phyloP scores from a whole-genome alignment of 2,113 vertebrate genomes.

The Poeciliopsis retropinna region DNA sequence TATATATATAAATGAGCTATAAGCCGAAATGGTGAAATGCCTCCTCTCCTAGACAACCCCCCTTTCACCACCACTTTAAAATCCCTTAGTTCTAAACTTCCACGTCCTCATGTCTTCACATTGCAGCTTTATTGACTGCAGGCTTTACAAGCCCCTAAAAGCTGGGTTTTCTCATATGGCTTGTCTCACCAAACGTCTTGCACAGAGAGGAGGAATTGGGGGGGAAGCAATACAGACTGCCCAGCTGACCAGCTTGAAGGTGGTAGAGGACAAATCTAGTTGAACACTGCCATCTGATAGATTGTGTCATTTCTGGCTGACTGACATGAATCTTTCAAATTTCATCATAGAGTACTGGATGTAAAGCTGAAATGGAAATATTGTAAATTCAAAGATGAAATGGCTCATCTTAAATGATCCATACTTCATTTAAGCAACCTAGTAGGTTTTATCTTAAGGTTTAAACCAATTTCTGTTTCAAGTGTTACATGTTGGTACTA shows the following conservation, averaged over 20 bases:
- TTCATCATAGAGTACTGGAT: not conserved
- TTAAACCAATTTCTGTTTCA: not conserved
- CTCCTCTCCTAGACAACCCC: slow-evolving; percentile 38
- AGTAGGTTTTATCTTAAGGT: not conserved
- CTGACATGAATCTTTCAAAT: slow-evolving; percentile 28
- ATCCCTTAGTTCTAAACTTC: slow-evolving; percentile 47
- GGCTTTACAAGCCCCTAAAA: slow-evolving; percentile 35
- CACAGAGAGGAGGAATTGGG: slow-evolving; percentile 10
- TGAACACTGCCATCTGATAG: slow-evolving; percentile 24
- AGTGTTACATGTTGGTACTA: not conserved
- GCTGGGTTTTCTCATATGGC: slow-evolving; percentile 39
- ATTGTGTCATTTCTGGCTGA: slow-evolving; percentile 6
- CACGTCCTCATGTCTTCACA: slow-evolving; percentile 54
- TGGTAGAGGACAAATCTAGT: slow-evolving; percentile 42
- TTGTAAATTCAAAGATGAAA: not conserved
- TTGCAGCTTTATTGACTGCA: slow-evolving; percentile 56
- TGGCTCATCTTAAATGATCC: not conserved
- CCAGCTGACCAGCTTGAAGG: slow-evolving; percentile 29
- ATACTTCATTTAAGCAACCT: not conserved
- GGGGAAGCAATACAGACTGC: slow-evolving; percentile 8
- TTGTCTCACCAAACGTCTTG: slow-evolving; percentile 51
- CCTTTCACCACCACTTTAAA: slow-evolving; percentile 32
- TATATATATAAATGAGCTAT: not conserved
- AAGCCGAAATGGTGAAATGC: slow-evolving; percentile 56
- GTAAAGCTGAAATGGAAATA: slow-evolving; percentile 1